Evolutionary conservation across 2,797 vertebrate species (phyloP).

Genomic region (Bryconaethiops microstoma): DNA sequence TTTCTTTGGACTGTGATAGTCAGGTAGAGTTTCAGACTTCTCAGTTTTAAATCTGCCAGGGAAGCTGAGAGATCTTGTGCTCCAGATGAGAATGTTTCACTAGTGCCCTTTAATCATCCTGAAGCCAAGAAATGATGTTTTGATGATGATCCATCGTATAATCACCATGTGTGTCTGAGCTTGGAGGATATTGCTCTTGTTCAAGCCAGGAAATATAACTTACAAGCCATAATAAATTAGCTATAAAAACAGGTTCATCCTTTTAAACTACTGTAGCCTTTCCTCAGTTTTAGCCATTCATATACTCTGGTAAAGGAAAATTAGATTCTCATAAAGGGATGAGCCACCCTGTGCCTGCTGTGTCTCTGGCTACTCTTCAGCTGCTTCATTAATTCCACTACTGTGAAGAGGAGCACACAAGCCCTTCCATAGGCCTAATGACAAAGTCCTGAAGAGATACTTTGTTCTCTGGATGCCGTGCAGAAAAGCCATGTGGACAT

Average conservation of each 20-base stretch:
- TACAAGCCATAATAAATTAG: background rate
- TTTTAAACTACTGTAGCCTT: too few species aligned
- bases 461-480: slow-evolving; percentile 60
- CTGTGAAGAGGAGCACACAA: slow-evolving; percentile 33
- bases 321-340: background rate
- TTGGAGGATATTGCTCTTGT: background rate
- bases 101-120: background rate
- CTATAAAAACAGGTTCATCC: too few species aligned
- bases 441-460: slow-evolving; percentile 57
- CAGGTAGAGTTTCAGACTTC: background rate
- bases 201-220: background rate
- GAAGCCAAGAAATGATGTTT: background rate
- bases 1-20: background rate
- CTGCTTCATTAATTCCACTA: slow-evolving; percentile 42
- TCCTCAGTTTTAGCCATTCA: background rate
- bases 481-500: slow-evolving; percentile 7
- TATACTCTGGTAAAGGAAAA: background rate
- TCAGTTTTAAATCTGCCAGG: background rate
- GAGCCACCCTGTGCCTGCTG: slow-evolving; percentile 20
- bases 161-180: background rate
- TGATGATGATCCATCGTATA: too few species aligned
- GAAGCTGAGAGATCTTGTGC: background rate
- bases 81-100: background rate
- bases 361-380: slow-evolving; percentile 15
- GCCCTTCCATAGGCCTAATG: slow-evolving; percentile 36